Evolutionary conservation across 2,113 vertebrate species (phyloP), one percentile per base, ranked within the genome.

Genomic region (Ardeotis arabs): DNA sequence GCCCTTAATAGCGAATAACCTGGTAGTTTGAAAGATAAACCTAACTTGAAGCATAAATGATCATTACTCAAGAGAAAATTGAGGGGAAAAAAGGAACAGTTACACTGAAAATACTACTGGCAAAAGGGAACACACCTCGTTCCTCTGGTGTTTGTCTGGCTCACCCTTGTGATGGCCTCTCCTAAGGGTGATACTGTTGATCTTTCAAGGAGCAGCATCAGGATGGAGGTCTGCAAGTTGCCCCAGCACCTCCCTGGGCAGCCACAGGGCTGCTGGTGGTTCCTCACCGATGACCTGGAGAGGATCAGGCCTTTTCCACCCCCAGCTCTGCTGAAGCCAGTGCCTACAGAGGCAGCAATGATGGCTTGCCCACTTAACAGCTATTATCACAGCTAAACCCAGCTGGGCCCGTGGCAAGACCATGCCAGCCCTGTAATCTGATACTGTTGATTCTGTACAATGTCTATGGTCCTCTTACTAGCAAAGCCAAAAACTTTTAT

Each of bases 111-210:
- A 67, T 39, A 45, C 33, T 60, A 10, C 4, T 62, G 37, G 14
- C 8, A 29, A 33, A 81, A 87, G 29, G 17, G 12, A 56, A 16
- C 5, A 12, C 3, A 8, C 2, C 1, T 58, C 1, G 0, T 47
- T 88, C 67, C 10, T 66, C 29, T 47, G 31, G 6, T 52, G 11
- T 84, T 69, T 81, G 7, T 39, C 33, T 59, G 47, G 7, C 35
- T 64, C 22, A 50, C 37, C 4, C 4, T 35, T 41, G 22, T 39
- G 33, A 60, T 60, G 4, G 18, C 10, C 7, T 60, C 10, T 41
- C 4, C 3, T 1, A 17, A 59, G 22, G 5, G 8, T 41, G 11
- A 21, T n/a, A 10, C 4, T 19, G 16, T 5, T 49, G 5, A 10
- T 37, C 15, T 86, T 59, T 68, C 44, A 74, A 33, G n/a, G 4